Evolutionary conservation across 2,888 invertebrate species (phyloP).

Genomic region (Trissoscelio sp.): DNA sequence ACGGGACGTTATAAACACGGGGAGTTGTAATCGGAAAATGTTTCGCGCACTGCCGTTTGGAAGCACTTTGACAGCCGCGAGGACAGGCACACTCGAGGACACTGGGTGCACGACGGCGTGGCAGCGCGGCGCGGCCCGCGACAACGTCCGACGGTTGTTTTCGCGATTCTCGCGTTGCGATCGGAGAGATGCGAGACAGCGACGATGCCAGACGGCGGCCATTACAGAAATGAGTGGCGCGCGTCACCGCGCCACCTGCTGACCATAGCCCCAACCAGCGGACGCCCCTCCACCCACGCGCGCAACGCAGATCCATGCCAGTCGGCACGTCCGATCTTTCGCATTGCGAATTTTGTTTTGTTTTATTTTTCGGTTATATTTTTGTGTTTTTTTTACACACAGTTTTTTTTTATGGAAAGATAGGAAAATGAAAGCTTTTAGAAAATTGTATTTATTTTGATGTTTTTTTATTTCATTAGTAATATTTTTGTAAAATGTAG

Average conservation of each 20-base stretch:
- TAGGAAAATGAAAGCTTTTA: no score
- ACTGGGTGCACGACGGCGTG: constrained; percentile 19
- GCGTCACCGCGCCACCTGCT: constrained; percentile 35
- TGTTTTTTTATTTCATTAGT: no score
- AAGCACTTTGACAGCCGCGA: constrained; percentile 35
- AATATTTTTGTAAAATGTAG: no score
- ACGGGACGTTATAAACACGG: no score
- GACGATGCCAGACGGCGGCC: constrained; percentile 82
- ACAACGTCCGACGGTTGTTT: constrained; percentile 45
- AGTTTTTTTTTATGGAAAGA: no score
- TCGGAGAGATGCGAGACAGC: constrained; percentile 68
- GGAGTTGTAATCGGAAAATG: no score
- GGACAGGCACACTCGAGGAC: constrained; percentile 25
- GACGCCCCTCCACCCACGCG: constrained; percentile 22
- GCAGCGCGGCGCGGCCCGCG: constrained; percentile 15
- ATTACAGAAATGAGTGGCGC: constrained; percentile 79
- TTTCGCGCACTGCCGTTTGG: constrained; percentile 29
- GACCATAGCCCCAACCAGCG: constrained; percentile 15
- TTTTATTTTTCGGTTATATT: no score
- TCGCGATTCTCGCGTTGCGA: constrained; percentile 31
- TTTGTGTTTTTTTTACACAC: no score
- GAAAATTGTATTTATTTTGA: no score
- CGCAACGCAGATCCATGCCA: not conserved
- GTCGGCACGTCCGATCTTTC: no score
- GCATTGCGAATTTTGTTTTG: no score